Evolutionary conservation across 2,888 invertebrate species (phyloP).

Genomic region (Neria commutata): DNA sequence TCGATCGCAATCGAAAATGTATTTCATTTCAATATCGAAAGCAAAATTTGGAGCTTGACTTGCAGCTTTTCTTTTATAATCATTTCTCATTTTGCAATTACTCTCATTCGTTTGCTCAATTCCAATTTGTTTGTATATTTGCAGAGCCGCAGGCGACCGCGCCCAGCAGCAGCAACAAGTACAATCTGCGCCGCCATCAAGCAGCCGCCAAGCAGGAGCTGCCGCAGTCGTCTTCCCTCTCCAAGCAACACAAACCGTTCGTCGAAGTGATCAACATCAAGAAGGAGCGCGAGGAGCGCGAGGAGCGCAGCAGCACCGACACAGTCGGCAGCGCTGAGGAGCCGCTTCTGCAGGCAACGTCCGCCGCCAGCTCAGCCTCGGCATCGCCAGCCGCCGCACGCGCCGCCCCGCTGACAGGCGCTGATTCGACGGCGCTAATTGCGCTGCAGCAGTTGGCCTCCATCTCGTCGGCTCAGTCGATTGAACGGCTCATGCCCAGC

Average conservation of each 20-base stretch:
- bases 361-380: neutral
- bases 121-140: conserved; percentile 40
- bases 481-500: conserved; percentile 50
- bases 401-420: conserved; percentile 15
- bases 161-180: conserved; percentile 24
- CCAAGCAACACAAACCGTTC: neutral
- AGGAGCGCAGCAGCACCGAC: neutral
- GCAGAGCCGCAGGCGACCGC: conserved; percentile 30
- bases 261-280: conserved; percentile 3
- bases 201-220: neutral
- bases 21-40: neutral
- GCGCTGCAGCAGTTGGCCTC: conserved; percentile 58
- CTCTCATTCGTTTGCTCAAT: conserved; percentile 23
- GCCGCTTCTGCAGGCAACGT: conserved; percentile 6
- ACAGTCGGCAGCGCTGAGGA: conserved; percentile 24
- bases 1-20: neutral
- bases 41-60: no score
- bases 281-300: neutral
- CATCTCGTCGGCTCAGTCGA: conserved; percentile 49
- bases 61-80: conserved; percentile 11
- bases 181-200: conserved; percentile 38
- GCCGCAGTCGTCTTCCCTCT: neutral
- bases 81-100: conserved; percentile 5
- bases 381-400: neutral
- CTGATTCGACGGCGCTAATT: conserved; percentile 49